These are phyloP conservation scores for Sitophilus oryzae DNA, from an alignment of 1,140 invertebrate species.

Conservation along the genomic window DNA sequence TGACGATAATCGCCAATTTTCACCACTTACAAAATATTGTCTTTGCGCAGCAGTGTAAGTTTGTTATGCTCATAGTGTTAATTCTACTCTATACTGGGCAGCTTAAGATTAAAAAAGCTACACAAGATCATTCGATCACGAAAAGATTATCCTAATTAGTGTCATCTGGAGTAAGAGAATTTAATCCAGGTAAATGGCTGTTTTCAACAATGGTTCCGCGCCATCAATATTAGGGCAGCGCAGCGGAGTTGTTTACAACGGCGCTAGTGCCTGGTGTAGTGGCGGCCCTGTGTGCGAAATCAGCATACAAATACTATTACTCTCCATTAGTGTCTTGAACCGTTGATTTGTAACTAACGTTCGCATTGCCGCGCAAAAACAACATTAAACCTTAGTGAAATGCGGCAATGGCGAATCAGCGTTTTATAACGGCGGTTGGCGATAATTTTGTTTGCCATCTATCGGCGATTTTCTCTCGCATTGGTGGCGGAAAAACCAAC, in stretches of 20 bases:
- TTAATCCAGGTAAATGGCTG: slow-evolving; percentile 28
- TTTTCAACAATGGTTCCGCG: slow-evolving; percentile 23
- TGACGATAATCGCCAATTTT: too few species aligned
- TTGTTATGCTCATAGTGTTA: too few species aligned
- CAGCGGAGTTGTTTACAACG: slow-evolving; percentile 34
- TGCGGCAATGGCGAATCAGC: slow-evolving; percentile 24
- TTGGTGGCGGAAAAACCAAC: too few species aligned
- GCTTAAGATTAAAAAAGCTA: too few species aligned
- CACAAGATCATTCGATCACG: too few species aligned
- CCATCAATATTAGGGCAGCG: slow-evolving; percentile 30
- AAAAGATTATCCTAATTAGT: not conserved
- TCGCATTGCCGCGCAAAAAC: slow-evolving; percentile 35
- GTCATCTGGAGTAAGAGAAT: slow-evolving; percentile 5
- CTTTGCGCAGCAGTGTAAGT: too few species aligned
- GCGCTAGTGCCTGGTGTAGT: slow-evolving; percentile 31
- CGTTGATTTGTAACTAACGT: slow-evolving; percentile 39
- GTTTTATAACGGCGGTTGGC: not conserved
- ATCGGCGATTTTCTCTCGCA: not conserved
- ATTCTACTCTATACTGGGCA: too few species aligned
- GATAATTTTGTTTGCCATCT: not conserved
- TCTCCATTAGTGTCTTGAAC: slow-evolving; percentile 39
- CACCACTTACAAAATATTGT: too few species aligned
- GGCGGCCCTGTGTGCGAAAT: slow-evolving; percentile 35
- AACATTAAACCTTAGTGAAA: slow-evolving; percentile 32
- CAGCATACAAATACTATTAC: slow-evolving; percentile 41